Evolutionary conservation across 2,888 invertebrate species (phyloP).

Genomic region (Pristionchus entomophagus): DNA sequence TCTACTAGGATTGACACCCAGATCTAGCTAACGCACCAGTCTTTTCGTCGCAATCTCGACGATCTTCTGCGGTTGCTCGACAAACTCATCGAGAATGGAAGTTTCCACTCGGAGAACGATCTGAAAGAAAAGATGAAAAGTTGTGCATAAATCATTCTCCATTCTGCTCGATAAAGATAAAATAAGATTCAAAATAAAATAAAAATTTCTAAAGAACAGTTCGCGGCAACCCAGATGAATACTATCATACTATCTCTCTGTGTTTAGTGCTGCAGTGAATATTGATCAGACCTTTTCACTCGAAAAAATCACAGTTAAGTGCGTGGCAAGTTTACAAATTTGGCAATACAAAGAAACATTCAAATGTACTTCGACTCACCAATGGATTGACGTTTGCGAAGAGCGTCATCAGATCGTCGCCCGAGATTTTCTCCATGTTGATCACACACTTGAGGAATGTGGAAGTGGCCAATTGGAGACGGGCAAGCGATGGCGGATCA

Average conservation of each 20-base stretch:
- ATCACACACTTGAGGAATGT: slow-evolving; percentile 36
- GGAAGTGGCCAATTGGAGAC: not conserved
- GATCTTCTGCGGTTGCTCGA: not conserved
- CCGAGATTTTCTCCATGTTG: not conserved
- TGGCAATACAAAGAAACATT: not conserved
- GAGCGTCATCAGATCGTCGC: not conserved
- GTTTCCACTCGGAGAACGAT: slow-evolving; percentile 5
- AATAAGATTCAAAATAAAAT: no score
- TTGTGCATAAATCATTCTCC: no score
- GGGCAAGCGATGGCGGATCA: not conserved
- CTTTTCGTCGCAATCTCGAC: not conserved
- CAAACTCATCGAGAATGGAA: slow-evolving; percentile 17
- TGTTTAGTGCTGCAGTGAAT: no score
- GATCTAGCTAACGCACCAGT: no score
- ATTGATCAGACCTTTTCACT: no score
- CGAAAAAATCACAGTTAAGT: no score
- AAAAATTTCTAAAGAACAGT: no score
- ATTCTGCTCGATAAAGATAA: no score
- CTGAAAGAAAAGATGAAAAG: not conserved
- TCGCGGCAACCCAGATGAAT: no score
- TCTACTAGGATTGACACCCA: not conserved
- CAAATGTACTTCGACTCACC: not conserved
- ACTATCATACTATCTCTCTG: no score
- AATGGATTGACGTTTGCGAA: slow-evolving; percentile 24
- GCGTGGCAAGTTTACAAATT: no score